Base-by-base conservation (phyloP, 1,140 invertebrate species). In the Pseudomyrmex flavicornis region DNA sequence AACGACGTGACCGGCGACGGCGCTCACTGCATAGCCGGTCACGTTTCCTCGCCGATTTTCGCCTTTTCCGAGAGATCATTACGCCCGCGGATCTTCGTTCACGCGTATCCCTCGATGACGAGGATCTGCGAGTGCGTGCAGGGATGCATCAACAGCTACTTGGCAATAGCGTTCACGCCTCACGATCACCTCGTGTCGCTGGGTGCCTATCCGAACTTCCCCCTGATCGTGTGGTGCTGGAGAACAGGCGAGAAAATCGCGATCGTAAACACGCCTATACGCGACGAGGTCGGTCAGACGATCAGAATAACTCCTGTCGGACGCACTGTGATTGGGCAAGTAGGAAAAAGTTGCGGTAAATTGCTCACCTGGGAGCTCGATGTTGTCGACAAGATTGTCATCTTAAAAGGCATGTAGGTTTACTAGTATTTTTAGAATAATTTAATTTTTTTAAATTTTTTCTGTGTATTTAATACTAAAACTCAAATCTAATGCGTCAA, bases 161-260 rank as follows among this genome's bases (percentile, higher is more conserved):
- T 93, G 7, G 87, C 91, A 4, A 93, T 87, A 12, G 88, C 88
- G 1, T 94, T 95, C 73, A 87, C 89, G 2, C 79, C 87, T 0
- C 50, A 89, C 1, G 89, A 93, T 17, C 84, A 89, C 52, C 52
- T 95, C 0, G 26, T 94, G 4, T 91, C 94, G 2, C 15, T 94
- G 1, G 89, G 88, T 1, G 91, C 89, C 1, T 89, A 84, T 63
- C 93, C 93, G 0, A 65, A 86, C 12, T 94, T 92, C 82, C 13
- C 65, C 1, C 52, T 94, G 22, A 91, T 82, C 12, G 52, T 95
- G 5, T 95, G 94, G 94, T 89, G 75, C 2, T 95, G 94, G 94
- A 92, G 90, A 89, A 94, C 88, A 0, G 94, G 93, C 0, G 84
- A 91, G 15, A 93, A 91, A 61, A 72, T 95, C 1, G 52, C 46